Evolutionary conservation across 2,113 vertebrate species (phyloP).

Genomic region (Trematocara macrostoma): DNA sequence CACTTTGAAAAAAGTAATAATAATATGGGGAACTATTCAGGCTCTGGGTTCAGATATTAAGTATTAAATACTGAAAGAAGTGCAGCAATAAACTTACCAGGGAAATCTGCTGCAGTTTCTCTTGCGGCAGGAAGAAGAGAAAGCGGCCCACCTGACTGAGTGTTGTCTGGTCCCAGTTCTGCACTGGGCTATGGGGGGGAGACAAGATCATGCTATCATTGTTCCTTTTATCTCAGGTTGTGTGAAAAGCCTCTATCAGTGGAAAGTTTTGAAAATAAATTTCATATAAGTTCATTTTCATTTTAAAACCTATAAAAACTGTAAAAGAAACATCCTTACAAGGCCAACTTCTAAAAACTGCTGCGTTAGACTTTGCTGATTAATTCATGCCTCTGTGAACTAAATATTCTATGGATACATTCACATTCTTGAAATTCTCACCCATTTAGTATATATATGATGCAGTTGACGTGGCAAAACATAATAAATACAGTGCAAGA

Average conservation of each 20-base stretch:
- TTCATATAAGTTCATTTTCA: neutral
- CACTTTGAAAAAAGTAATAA: neutral
- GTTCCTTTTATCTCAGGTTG: neutral
- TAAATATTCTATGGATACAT: neutral
- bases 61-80: neutral
- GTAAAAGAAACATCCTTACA: neutral
- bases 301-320: neutral
- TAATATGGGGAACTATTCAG: neutral
- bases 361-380: neutral
- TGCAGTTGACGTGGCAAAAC: neutral
- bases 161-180: conserved; percentile 64
- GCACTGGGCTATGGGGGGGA: conserved; percentile 41
- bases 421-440: neutral
- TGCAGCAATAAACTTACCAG: conserved; percentile 41
- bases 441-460: neutral
- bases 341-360: neutral
- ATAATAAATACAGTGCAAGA: neutral
- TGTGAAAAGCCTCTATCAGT: neutral
- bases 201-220: neutral
- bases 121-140: conserved; percentile 69
- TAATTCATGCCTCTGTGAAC: neutral
- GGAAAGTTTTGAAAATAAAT: neutral
- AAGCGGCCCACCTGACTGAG: conserved; percentile 71
- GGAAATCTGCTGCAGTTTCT: conserved; percentile 60
- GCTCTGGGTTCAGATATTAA: neutral